phyloP scores from a whole-genome alignment of 2,797 vertebrate genomes.

The Melanogrammus aeglefinus region DNA sequence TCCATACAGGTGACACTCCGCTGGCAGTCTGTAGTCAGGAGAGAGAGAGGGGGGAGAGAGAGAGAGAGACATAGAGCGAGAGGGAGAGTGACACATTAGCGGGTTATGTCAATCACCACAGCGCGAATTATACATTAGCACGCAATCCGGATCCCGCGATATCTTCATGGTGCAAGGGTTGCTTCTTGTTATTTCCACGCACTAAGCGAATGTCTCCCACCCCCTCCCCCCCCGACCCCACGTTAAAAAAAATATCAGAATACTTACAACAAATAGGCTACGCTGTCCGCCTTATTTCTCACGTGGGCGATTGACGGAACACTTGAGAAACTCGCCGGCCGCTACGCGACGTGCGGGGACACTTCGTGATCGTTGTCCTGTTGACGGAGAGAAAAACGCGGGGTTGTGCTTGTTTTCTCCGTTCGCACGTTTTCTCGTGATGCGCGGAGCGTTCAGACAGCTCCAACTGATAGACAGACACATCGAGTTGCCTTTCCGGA shows the following conservation, averaged over 20 bases:
- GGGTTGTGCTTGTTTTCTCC: conserved; percentile 75
- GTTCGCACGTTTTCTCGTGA: conserved; percentile 75
- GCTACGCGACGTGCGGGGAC: background rate
- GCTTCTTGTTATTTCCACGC: background rate
- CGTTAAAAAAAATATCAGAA: conserved; percentile 38
- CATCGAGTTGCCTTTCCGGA: conserved; percentile 97
- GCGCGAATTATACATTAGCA: background rate
- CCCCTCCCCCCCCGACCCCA: background rate
- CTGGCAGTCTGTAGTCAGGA: conserved; percentile 33
- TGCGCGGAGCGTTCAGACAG: conserved; percentile 92
- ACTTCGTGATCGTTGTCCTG: background rate
- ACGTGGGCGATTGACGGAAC: conserved; percentile 68
- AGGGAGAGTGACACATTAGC: conserved; percentile 67
- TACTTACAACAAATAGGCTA: conserved; percentile 55
- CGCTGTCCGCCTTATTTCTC: conserved; percentile 62
- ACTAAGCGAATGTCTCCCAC: conserved; percentile 58
- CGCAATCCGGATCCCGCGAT: background rate
- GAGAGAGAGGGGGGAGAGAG: conserved; percentile 35
- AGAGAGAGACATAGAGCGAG: conserved; percentile 27
- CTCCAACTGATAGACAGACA: conserved; percentile 99
- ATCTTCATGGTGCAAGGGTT: no score
- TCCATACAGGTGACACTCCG: conserved; percentile 41
- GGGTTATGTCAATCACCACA: conserved; percentile 65
- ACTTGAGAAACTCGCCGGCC: conserved; percentile 53
- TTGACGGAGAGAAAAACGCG: conserved; percentile 18